Conservation (phyloP, 2,113 vertebrate genomes). For the Sialia sialis region DNA sequence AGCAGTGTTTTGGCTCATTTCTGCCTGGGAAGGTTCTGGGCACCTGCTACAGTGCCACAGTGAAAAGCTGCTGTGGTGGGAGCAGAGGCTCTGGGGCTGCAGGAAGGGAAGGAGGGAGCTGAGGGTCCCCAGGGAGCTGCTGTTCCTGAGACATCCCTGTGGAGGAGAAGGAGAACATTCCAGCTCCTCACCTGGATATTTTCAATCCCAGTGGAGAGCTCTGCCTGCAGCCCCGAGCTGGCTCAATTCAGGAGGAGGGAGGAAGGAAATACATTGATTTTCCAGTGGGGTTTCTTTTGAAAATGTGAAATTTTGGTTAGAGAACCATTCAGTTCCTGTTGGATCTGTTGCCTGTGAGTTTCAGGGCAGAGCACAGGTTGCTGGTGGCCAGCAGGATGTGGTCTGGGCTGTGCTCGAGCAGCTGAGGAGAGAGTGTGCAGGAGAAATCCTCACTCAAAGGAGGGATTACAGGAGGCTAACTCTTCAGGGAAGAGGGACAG, state of each 20-base stretch:
- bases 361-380: neutral
- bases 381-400: neutral
- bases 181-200: neutral
- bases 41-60: accelerated
- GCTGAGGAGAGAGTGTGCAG: neutral
- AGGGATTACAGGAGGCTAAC: too few relatives aligned
- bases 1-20: neutral
- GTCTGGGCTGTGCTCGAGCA: neutral
- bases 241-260: neutral
- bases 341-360: neutral
- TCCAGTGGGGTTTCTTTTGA: neutral
- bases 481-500: neutral
- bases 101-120: neutral
- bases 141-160: neutral
- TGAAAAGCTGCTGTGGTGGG: neutral
- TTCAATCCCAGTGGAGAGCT: neutral
- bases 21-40: neutral
- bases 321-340: neutral
- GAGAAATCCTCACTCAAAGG: too few relatives aligned
- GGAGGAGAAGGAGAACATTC: neutral
- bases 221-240: neutral
- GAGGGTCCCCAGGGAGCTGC: neutral
- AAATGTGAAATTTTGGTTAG: neutral
- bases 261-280: neutral
- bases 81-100: neutral